Evolutionary conservation across 2,888 invertebrate species (phyloP).

Genomic region (Drosophila pegasa): DNA sequence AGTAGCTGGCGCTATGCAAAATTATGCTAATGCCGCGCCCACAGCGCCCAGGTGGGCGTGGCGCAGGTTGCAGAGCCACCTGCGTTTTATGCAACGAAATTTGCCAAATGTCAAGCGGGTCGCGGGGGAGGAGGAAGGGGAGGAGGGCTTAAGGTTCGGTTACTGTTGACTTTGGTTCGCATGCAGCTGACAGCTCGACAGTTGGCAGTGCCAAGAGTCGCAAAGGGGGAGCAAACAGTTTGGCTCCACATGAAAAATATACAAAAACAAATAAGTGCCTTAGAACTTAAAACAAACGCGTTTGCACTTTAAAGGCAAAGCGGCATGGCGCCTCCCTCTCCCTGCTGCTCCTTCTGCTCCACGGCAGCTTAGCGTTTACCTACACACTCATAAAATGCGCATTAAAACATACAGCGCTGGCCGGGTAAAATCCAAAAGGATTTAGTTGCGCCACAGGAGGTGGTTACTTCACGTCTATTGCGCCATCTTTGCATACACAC

Average conservation of each 20-base stretch:
- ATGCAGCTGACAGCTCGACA: constrained; percentile 56
- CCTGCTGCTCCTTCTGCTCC: constrained; percentile 26
- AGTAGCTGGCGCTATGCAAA: constrained; percentile 66
- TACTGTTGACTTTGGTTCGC: constrained; percentile 48
- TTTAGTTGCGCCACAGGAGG: constrained; percentile 80
- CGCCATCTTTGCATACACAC: constrained; percentile 76
- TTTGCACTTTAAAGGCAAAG: constrained; percentile 67
- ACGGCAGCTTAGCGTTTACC: constrained; percentile 53
- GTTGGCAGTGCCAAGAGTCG: constrained; percentile 32
- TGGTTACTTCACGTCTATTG: constrained; percentile 77
- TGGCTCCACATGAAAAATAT: constrained; percentile 11
- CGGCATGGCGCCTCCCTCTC: neutral
- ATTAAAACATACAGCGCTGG: constrained; percentile 74
- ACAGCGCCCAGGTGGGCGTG: constrained; percentile 27
- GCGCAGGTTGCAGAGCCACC: constrained; percentile 28
- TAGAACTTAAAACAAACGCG: constrained; percentile 69
- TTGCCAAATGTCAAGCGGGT: constrained; percentile 71
- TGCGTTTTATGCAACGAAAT: constrained; percentile 66
- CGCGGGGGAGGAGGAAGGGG: neutral
- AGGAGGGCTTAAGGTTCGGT: too few species aligned
- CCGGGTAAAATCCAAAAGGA: constrained; percentile 76
- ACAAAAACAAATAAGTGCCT: constrained; percentile 47
- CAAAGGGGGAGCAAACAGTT: constrained; percentile 8
- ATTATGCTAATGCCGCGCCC: constrained; percentile 76
- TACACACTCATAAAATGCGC: constrained; percentile 78